These are phyloP conservation scores for Oscheius myriophilus DNA, from an alignment of 2,888 invertebrate species.

Conservation along the genomic window DNA sequence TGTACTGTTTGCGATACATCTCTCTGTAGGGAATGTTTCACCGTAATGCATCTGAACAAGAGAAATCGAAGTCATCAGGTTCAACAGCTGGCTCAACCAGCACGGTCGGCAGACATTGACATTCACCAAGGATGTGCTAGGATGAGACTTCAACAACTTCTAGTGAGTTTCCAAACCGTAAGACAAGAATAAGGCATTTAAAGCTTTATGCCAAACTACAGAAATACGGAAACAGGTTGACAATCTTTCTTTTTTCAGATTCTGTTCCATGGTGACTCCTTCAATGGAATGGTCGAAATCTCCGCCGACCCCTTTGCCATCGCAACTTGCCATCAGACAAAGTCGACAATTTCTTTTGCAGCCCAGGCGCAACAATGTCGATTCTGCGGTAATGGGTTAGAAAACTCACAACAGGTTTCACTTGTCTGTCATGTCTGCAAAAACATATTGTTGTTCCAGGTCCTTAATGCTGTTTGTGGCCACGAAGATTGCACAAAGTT, in stretches of 20 bases:
- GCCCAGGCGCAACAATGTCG: constrained; percentile 35
- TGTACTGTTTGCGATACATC: constrained; percentile 81
- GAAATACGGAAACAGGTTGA: too few species aligned
- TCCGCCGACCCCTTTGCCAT: constrained; percentile 76
- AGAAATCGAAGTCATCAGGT: constrained; percentile 77
- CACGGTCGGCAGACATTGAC: constrained; percentile 80
- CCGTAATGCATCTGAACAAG: constrained; percentile 90
- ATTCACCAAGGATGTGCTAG: constrained; percentile 94
- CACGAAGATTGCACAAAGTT: constrained; percentile 92
- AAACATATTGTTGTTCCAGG: constrained; percentile 70
- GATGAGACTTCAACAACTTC: constrained; percentile 92
- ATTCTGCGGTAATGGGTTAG: constrained; percentile 51
- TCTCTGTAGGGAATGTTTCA: constrained; percentile 91
- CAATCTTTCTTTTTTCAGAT: constrained; percentile 71
- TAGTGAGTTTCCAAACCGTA: constrained; percentile 76
- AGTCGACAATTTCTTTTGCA: constrained; percentile 27
- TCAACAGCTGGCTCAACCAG: constrained; percentile 17
- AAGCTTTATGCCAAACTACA: too few species aligned
- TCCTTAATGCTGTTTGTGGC: constrained; percentile 88
- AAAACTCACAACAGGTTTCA: constrained; percentile 37
- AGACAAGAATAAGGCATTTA: too few species aligned
- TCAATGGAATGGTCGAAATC: constrained; percentile 85
- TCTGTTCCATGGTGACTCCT: constrained; percentile 88
- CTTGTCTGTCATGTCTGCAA: constrained; percentile 4
- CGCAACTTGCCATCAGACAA: constrained; percentile 10